Evolutionary conservation across 2,797 vertebrate genomes (phyloP), one percentile per base, ranked within the genome.

Genomic region (Chelon auratus): DNA sequence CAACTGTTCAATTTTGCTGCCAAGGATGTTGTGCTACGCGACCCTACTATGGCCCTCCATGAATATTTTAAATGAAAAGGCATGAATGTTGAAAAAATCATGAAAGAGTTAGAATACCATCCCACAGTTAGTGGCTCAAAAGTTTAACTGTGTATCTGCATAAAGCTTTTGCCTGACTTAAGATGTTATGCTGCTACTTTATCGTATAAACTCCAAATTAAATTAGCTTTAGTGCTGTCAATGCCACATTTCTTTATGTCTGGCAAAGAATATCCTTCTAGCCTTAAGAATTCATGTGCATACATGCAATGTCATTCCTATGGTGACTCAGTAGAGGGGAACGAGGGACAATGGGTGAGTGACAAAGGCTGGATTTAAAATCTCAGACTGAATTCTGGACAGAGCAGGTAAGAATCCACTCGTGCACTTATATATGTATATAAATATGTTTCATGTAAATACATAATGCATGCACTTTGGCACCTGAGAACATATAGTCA

Each of bases 41-140:
- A 77, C 73, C 77, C 30, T 67, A n/a, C 33, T n/a, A 1, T 57
- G 51, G 9, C 59, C 59, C 53, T 5, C 9, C 20, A 78, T 83
- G 60, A 85, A 85, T 83, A 83, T 80, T 84, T 85, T 24, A 83
- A 71, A 72, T 6, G 10, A 36, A 62, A 81, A 79, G 18, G 51
- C 66, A 84, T 79, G 30, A 77, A 83, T 84, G 72, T 82, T 84
- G 62, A 72, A 84, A 68, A 67, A 37, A 83, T 77, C 54, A 69
- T 78, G 36, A 82, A 71, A 78, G 80, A 72, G 67, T 75, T 58
- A 72, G 64, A 5, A 57, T 59, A 15, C 7, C 8, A 4, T 62
- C 59, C 60, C 18, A 18, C 57, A 45, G 66, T 77, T 48, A 22
- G 17, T 42, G 17, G 9, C 60, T 71, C 54, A 56, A 54, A 73